A percentile compares a stretch with the other conserved stretches of the same genome.
phyloP scores from a whole-genome alignment of 2,113 vertebrate species.

The Sapayoa aenigma region DNA sequence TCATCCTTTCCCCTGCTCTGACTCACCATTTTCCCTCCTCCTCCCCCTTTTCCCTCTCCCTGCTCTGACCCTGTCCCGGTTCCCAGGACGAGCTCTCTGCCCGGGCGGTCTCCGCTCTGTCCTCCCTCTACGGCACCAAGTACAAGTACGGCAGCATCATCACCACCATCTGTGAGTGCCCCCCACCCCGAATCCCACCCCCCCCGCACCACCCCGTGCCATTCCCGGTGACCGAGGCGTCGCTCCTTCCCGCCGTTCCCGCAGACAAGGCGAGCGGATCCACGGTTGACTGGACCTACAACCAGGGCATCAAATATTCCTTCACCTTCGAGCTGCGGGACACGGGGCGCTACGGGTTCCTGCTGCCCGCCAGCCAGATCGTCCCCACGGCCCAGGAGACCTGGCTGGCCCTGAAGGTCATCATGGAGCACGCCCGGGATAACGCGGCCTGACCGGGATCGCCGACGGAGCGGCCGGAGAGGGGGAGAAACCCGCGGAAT shows the following conservation, averaged over 20 bases:
- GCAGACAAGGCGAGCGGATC: conserved; percentile 86
- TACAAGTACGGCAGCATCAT: conserved; percentile 89
- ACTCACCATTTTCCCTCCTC: too few species aligned
- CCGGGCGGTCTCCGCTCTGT: conserved; percentile 77
- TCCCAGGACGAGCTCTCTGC: conserved; percentile 80
- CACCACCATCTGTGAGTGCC: conserved; percentile 87
- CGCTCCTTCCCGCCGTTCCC: fast-evolving
- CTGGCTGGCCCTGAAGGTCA: conserved; percentile 83
- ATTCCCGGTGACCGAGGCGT: fast-evolving
- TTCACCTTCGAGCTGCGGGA: conserved; percentile 94
- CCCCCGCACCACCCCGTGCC: not conserved
- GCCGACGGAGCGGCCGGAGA: not conserved
- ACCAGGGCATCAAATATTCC: conserved; percentile 90
- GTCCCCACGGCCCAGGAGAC: conserved; percentile 88
- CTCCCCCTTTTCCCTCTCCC: not conserved
- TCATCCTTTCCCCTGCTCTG: too few species aligned
- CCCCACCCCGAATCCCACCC: not conserved
- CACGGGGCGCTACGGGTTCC: conserved; percentile 85
- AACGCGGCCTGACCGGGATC: conserved; percentile 73
- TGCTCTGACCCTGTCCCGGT: too few species aligned
- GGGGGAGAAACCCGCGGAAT: not conserved
- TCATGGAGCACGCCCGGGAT: conserved; percentile 80
- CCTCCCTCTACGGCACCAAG: conserved; percentile 82
- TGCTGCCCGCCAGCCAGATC: conserved; percentile 89
- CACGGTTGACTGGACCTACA: conserved; percentile 91